Base-by-base conservation (phyloP, 2,113 vertebrate species). In the Mus spicilegus region DNA sequence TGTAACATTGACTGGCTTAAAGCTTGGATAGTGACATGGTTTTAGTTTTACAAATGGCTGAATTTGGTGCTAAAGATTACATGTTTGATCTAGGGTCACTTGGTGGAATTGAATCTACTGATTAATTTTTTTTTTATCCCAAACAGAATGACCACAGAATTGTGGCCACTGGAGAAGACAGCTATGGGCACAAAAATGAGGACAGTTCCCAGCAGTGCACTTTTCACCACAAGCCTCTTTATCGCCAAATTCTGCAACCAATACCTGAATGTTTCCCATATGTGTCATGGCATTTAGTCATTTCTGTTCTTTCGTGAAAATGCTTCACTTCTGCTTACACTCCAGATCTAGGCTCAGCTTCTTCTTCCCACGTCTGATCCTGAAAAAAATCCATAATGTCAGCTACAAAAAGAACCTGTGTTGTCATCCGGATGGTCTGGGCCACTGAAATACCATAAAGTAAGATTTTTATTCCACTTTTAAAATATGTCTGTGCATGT, bases 1-100 rank as follows among this genome's bases (percentile, higher is more conserved):
- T 58, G 90, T 91, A 93, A 49, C 65, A 61, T 28, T 81, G 70
- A 92, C 63, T 92, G 24, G 30, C 7, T 95, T 95, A 88, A 90
- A 95, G 90, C 28, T 36, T 36, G 12, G 39, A 0, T 28, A 70
- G 6, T 56, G 93, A 72, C 36, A 54, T 73, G 51, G 61, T 76
- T 54, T 90, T 72, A 84, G 22, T 63, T 94, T 86, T 94, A 92
- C 81, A 86, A 90, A 78, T 69, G 63, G 30, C 54, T 89, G 36
- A 73, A 86, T 91, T 91, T 87, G 22, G 6, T 81, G 11, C 30
- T 95, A 91, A n/a, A 87, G 7, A 92, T 73, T 61, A 89, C 17
- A 75, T 93, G n/a, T 26, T 94, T 87, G 3, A 73, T 84, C n/a
- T 70, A 91, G 11, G 65, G 5, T 86, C 72, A 58, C 28, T 92